Evolutionary conservation across 2,113 vertebrate species (phyloP), one percentile per base, ranked within the genome.

Genomic region (Scomber colias): DNA sequence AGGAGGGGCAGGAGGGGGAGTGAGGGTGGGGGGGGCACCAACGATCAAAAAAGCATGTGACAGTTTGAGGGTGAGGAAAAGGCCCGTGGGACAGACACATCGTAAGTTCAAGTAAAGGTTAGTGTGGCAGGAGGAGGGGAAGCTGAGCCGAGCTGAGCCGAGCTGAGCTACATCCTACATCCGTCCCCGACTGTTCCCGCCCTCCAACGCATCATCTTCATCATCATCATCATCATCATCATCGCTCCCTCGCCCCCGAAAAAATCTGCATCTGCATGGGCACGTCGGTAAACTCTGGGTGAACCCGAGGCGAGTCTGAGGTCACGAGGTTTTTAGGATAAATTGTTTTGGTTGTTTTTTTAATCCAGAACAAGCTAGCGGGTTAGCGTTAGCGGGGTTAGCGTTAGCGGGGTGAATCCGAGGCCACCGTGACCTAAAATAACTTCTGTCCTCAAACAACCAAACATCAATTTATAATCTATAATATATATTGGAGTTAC

Each of bases 61-160:
- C 89, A 92, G 88, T 89, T 90, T 82, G 69, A 44, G 88, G 87
- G 83, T 84, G 83, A 88, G 83, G 60, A 76, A 82, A 69, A 82
- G 49, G 79, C 79, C 84, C 31, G 68, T 85, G 82, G 81, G 87
- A 90, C 79, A 85, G 59, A 88, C 77, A 30, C 73, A 57, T 80
- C 66, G 16, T 4, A 21, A 66, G 93, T 92, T 93, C 93, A 94
- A 76, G 70, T 63, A 67, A 75, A 62, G 92, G 92, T 93, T 91
- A 93, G 91, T 92, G 82, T 93, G 90, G 70, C 89, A 90, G 3
- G 68, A 80, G 71, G 89, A 86, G 72, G 87, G 81, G 24, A 27
- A 27, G 21, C 21, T 21, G 21, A 21, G 21, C 21, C 21, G 21
- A 21, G 21, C 24, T 2, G 24, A 27, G 24, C 24, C 3, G 24